Evolutionary conservation across 2,797 vertebrate species (phyloP), one percentile per base, ranked within the genome.

Genomic region (Acestrorhynchus altus): DNA sequence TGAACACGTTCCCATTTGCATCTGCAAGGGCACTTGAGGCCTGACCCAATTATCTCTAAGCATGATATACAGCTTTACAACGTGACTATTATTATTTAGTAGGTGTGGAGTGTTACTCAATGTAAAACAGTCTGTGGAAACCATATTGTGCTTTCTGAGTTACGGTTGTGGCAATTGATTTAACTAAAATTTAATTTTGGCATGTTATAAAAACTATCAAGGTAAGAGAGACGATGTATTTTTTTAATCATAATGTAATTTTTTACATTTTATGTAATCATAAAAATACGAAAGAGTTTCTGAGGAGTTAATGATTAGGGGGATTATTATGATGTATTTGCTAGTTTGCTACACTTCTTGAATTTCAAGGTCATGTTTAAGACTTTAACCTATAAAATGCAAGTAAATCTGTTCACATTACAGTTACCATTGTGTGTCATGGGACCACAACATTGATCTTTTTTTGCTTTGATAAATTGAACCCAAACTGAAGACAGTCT

Each of bases 41-140:
- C 28, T 9, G 26, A 69, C 18, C 39, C 66, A 69, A 51, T 69
- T 70, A 70, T 54, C 49, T 69, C 66, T 52, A 39, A 52, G 18
- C 15, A 4, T 35, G 26, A 52, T 46, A 68, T 31, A 11, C 13
- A 7, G 65, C 22, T 31, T 68, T 49, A 35, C 31, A 35, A 35
- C 31, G 31, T 35, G 31, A 35, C 31, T 35, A 35, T 35, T 35
- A 35, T 35, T 2, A 35, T 35, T 35, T 35, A 2, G 31, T 35
- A 35, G 31, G 2, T 35, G 6, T 35, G 31, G 31, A 35, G 31
- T 35, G 6, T 35, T 35, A 35, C 31, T 2, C 31, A 35, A 35
- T 2, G 31, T 2, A 35, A 6, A 35, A 6, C 2, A 35, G 31
- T 35, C 31, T 35, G 31, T 6, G 2, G 31, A 35, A 35, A 35